Evolutionary conservation across 2,797 vertebrate genomes (phyloP), one percentile per base, ranked within the genome.

Genomic region (Epinephelus awoara): DNA sequence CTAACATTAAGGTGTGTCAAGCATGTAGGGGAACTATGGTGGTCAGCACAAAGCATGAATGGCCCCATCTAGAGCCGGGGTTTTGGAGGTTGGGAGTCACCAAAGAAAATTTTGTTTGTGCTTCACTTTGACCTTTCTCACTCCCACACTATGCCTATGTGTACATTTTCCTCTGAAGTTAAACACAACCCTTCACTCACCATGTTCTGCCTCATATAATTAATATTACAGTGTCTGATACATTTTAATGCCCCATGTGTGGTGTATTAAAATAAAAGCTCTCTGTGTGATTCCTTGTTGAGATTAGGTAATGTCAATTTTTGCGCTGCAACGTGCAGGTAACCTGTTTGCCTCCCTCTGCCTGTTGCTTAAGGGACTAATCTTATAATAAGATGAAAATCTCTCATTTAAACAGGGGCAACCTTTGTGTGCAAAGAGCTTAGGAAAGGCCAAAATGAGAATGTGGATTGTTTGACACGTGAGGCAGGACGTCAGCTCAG

Each of bases 371-470:
- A 79, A 85, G 40, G 79, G 67, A 58, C 84, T 94, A 93, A 94
- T 92, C 93, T 83, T 13, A 80, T 92, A 87, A 91, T 85, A 85
- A 89, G 84, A 89, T 74, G 81, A 83, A 93, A 92, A 87, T 55
- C 80, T 87, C 71, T 65, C 40, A 19, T 80, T 88, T 11, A 50
- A 89, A 92, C 89, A 94, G 78, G 47, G 61, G 67, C 61, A 40
- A 76, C 76, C 85, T 90, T 90, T 94, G 92, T 94, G 75, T 82
- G 82, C 61, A 67, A 55, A 61, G 42, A 69, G 84, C 79, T 82
- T 68, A 80, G 7, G 13, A 80, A 87, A 82, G 79, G 74, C 23
- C 75, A 79, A 61, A 67, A 47, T 42, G 55, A 72, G 81, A 90
- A 76, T 51, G 72, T 27, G 49, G 73, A 72, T 51, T 17, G 6